Evolutionary conservation across 2,888 invertebrate species (phyloP), one percentile per base, ranked within the genome.

Genomic region (Spodoptera exigua): DNA sequence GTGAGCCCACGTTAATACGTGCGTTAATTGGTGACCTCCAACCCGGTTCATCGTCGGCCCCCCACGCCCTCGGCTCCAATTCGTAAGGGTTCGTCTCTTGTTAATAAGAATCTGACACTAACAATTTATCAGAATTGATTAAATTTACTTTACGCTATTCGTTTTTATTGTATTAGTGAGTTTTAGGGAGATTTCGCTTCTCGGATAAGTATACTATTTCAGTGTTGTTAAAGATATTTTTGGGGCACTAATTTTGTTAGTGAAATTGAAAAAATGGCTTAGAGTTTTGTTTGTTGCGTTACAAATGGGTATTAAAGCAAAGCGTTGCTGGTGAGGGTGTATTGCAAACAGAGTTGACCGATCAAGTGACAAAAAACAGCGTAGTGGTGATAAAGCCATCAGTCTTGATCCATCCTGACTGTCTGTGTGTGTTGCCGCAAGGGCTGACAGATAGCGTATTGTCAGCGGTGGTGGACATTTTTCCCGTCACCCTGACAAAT

Each of bases 401-500:
- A 78, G 78, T 86, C 85, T 87, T 85, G 82, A 81, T 87, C 82
- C 79, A 70, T 78, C 75, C 73, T 64, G 63, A 59, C 64, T 74
- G 74, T 44, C 67, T 54, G 51, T 72, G 55, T 75, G 64, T 77
- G 70, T 70, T 63, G 62, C 75, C 58, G 41, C 58, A 58, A 52
- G 70, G 72, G 79, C 83, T 86, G 89, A 89, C 88, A 87, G 85
- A 86, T 84, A 83, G 85, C 81, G 84, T 87, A 88, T 87, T 91
- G 90, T 90, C 91, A 86, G 84, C 82, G 79, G 83, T 83, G 69
- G 76, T 75, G 82, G 81, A 81, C 83, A 82, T 80, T 81, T 82
- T 75, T 78, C 79, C 74, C 78, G 81, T 81, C 84, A 79, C 76
- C 60, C 80, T 91, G 90, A 92, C 91, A 90, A 91, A 92, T 91